A percentile compares a stretch with the other conserved stretches of the same genome.
Conservation (phyloP, 2,113 vertebrate species). For the Gadus macrocephalus region DNA sequence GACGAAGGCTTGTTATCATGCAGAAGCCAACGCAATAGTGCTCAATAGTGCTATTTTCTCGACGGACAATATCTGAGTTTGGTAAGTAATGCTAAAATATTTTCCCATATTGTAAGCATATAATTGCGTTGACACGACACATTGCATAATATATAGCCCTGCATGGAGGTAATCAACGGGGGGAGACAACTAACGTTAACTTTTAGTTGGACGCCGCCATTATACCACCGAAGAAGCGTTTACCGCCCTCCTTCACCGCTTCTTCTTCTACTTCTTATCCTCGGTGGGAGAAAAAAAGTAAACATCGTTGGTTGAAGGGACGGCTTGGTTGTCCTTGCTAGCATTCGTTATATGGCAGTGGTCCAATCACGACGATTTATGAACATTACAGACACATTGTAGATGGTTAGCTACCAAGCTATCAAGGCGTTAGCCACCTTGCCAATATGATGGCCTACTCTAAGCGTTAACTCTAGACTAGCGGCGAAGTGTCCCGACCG, state of each 20-base stretch:
- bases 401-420: constrained; percentile 22
- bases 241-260: constrained; percentile 56
- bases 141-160: neutral
- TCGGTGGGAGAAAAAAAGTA: constrained; percentile 25
- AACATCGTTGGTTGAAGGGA: constrained; percentile 47
- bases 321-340: constrained; percentile 22
- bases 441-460: constrained; percentile 52
- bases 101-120: neutral
- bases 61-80: constrained; percentile 36
- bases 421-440: constrained; percentile 32
- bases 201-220: constrained; percentile 66
- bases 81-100: constrained; percentile 57
- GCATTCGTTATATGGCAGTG: neutral
- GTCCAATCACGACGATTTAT: neutral
- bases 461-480: constrained; percentile 21
- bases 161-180: constrained; percentile 64
- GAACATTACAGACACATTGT: constrained; percentile 3
- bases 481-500: neutral
- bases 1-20: constrained; percentile 40
- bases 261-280: constrained; percentile 53
- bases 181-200: constrained; percentile 63
- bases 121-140: neutral
- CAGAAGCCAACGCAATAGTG: constrained; percentile 52
- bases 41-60: constrained; percentile 44
- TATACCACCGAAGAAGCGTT: constrained; percentile 79